Base-by-base conservation (phyloP, 2,797 vertebrate genomes). In the Eulemur coronatus region DNA sequence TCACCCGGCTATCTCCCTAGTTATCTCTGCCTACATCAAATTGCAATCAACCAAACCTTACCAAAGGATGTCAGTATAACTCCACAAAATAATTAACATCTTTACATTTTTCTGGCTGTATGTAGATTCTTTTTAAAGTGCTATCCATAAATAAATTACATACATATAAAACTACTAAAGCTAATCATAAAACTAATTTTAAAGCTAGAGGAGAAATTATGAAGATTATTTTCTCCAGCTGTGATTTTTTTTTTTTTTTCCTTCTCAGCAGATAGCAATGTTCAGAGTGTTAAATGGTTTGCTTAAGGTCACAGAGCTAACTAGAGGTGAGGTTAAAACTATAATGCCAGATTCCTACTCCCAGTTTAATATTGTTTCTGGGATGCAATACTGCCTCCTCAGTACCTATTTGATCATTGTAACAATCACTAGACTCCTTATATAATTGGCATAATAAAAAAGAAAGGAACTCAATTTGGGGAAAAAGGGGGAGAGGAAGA, bases 1-100 rank as follows among this genome's bases (percentile, higher is more conserved):
- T 69, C 50, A 63, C 7, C 11, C 81, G 30, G 72, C 59, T 78
- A 30, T 76, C 30, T 81, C 6, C 30, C 35, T 82, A 12, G 55
- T 85, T 33, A 61, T 48, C 50, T 43, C 59, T 69, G 41, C 80
- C 33, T n/a, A 30, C 22, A 70, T 82, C 80, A 93, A 82, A 48
- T 33, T 97, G 94, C 89, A 67, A 97, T 84, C 93, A 94, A 96
- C 95, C 4, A 81, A 97, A 98, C 76, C 97, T 98, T 98, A 94
- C 98, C 98, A 98, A 99, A 98, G 98, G 99, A 98, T 99, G 99
- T 99, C 99, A 99, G 98, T 98, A 96, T 98, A 98, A 97, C 98
- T 98, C 98, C 98, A 98, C 88, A 92, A 81, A 96, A 98, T 87
- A 97, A 96, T 30, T 76, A 61, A 43, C 50, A 59, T 38, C 73